Base-by-base conservation (phyloP, 2,888 invertebrate genomes). In the Spilosoma lubricipeda region DNA sequence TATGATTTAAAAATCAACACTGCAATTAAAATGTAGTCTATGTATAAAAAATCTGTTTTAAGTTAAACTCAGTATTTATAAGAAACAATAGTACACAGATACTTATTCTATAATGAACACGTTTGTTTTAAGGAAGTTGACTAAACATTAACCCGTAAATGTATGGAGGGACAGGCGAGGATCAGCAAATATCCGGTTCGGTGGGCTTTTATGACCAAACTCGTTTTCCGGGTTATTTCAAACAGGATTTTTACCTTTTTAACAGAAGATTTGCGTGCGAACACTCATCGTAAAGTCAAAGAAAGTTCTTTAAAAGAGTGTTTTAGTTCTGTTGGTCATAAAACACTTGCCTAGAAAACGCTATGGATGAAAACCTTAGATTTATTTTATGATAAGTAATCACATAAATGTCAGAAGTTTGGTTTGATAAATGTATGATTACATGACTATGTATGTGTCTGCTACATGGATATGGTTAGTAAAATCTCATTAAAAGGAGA, bases 141-240 rank as follows among this genome's bases (percentile, higher is more conserved):
- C 74, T 77, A 68, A 70, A 77, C 74, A 67, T 74, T 79, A 77
- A 66, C 68, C 42, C 52, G 65, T 77, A 69, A 74, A 69, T 76
- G 77, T 73, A 77, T 63, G 45, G n/a, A 75, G 76, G 74, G 71
- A 80, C 72, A 76, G 72, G 73, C 75, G 72, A 72, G 83, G 77
- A 81, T 86, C 82, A 86, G 76, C 76, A 85, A 86, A 86, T 85
- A 82, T 86, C 82, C 86, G 85, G 78, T 64, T 71, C 59, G 71
- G 69, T 73, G 77, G 76, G 76, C 80, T 81, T 84, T 82, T 84
- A 84, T 82, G 81, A 82, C 82, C 71, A 71, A 71, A 80, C 78
- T 80, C 82, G 78, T 86, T 85, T 84, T 81, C 81, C 82, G 80
- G 84, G 81, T 79, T 82, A 82, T 86, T 82, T 82, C 82, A 78